Base-by-base conservation (phyloP, 2,797 vertebrate species). In the Holocentrus rufus region DNA sequence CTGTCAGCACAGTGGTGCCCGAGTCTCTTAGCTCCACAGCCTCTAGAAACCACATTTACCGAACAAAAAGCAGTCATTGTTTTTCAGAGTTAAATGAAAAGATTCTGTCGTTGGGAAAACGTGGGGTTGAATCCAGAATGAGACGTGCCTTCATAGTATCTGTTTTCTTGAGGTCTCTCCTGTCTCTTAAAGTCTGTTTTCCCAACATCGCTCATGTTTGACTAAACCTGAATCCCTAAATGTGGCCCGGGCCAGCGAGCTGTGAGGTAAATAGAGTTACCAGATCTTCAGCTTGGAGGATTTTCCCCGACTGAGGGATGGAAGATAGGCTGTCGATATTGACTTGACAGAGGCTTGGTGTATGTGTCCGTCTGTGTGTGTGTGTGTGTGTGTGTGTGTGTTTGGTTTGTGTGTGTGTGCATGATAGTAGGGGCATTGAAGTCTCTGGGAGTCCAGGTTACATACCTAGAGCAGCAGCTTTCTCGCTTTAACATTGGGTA, bases 291-390 rank as follows among this genome's bases (percentile, higher is more conserved):
- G 49, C 58, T 77, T 17, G 25, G 59, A 71, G 22, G 14, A 34
- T 72, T 69, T 83, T 56, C 50, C 39, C 47, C 39, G 60, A 81
- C 54, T 53, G 63, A 68, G 44, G 30, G 63, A 44, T 69, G 73
- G 71, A 49, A 72, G 71, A 79, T 53, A 52, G 60, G 61, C 59
- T 73, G 76, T 69, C 17, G 14, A 70, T 79, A 82, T 23, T 80
- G 71, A 82, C 52, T 72, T 34, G 30, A 69, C 60, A 69, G 63
- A 65, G 31, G 47, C 47, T 25, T 47, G 34, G n/a, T 11, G 25
- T 58, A 7, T 18, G 13, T 23, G 20, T 25, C 50, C 17, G 17
- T 36, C 36, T 44, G 25, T 46, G 57, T 14, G 27, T 11, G 64
- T 54, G 27, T 14, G 55, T 44, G 36, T 23, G 60, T 31, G 57